A percentile compares a stretch with the other conserved stretches of the same genome.
phyloP scores from a whole-genome alignment of 2,113 vertebrate genomes.

The Gambusia affinis region DNA sequence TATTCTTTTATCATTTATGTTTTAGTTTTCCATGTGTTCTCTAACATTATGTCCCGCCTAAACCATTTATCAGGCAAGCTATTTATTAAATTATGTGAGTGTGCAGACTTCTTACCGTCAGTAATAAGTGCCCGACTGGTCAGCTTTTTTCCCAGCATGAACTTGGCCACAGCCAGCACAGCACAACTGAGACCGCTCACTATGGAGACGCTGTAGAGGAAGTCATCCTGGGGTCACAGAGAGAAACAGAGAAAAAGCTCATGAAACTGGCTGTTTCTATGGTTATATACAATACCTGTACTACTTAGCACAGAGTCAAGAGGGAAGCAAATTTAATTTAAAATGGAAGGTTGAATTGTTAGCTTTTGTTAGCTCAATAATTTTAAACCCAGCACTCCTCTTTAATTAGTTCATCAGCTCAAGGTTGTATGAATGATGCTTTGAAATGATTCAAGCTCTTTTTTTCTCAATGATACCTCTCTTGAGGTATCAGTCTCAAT shows the following conservation, averaged over 20 bases:
- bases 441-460: constrained; percentile 14
- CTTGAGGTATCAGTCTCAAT: constrained; percentile 9
- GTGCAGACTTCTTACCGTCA: constrained; percentile 83
- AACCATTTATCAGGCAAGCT: background rate
- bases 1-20: no score
- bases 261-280: background rate
- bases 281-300: background rate
- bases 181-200: constrained; percentile 93
- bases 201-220: constrained; percentile 95
- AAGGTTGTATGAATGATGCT: constrained; percentile 44
- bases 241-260: background rate
- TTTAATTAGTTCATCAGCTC: constrained; percentile 20
- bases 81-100: background rate
- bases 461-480: constrained; percentile 11
- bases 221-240: constrained; percentile 85
- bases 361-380: constrained; percentile 17
- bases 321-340: background rate
- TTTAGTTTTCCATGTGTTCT: background rate
- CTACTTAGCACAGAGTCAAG: background rate
- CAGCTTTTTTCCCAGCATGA: constrained; percentile 94
- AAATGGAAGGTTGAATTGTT: constrained; percentile 9
- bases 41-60: background rate
- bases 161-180: constrained; percentile 91
- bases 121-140: constrained; percentile 97
- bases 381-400: constrained; percentile 37